Percentiles rank a stretch among this genome's conserved stretches.
These are phyloP conservation scores for Diprion similis DNA, from an alignment of 1,140 invertebrate genomes.

Conservation along the genomic window DNA sequence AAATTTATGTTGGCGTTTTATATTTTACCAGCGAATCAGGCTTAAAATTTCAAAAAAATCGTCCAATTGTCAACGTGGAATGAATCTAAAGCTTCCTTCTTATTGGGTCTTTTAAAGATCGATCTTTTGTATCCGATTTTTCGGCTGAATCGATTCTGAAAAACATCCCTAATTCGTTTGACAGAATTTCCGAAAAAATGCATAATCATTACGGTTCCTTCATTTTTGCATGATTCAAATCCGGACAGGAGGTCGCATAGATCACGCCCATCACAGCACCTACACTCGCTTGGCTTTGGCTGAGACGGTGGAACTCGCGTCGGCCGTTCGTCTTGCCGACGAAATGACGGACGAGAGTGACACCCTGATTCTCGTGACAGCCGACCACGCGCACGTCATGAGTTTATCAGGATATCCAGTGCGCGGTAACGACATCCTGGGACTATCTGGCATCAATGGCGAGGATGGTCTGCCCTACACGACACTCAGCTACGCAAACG, in stretches of 20 bases:
- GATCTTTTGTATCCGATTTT: too few relatives aligned
- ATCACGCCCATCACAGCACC: conserved; percentile 75
- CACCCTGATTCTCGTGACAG: conserved; percentile 71
- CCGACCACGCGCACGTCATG: conserved; percentile 74
- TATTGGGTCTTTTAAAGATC: too few relatives aligned
- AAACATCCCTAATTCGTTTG: too few relatives aligned
- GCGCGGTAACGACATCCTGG: conserved; percentile 74
- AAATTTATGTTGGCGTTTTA: too few relatives aligned
- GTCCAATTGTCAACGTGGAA: too few relatives aligned
- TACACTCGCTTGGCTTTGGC: conserved; percentile 70
- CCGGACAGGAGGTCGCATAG: conserved; percentile 69
- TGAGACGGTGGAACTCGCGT: conserved; percentile 74
- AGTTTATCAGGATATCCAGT: conserved; percentile 71
- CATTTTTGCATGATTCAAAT: neutral
- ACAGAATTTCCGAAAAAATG: neutral
- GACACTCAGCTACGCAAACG: conserved; percentile 79
- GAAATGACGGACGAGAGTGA: conserved; percentile 66
- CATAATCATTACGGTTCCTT: too few relatives aligned
- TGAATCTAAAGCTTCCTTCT: too few relatives aligned
- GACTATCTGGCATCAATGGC: conserved; percentile 42
- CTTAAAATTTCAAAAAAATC: too few relatives aligned
- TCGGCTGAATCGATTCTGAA: too few relatives aligned
- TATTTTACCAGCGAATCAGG: too few relatives aligned
- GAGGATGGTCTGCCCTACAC: conserved; percentile 75
- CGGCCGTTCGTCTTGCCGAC: conserved; percentile 69